A percentile compares a stretch with the other conserved stretches of the same genome.
Conservation (phyloP, 2,113 vertebrate genomes). For the human region DNA sequence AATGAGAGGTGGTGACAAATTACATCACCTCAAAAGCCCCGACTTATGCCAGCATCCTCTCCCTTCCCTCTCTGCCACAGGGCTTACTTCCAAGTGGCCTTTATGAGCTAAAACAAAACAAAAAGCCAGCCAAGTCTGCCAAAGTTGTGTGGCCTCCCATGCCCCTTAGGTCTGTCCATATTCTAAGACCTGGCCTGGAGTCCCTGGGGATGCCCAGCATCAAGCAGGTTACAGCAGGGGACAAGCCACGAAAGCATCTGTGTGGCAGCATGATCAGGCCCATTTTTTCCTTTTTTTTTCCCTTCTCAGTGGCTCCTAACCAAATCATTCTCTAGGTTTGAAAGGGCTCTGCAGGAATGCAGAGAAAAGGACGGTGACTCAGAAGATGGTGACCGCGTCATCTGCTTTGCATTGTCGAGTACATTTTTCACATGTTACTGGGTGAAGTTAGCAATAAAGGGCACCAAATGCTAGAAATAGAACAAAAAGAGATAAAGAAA, state of each 20-base stretch:
- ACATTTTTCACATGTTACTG: conserved; percentile 70
- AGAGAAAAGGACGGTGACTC: conserved; percentile 58
- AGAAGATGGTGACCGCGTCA: conserved; percentile 59
- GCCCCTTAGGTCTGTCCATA: background rate
- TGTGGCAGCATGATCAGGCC: background rate
- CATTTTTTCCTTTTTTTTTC: background rate
- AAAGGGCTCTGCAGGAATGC: conserved; percentile 66
- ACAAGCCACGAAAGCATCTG: background rate
- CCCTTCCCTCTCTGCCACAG: background rate
- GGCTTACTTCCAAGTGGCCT: background rate
- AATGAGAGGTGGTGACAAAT: conserved; percentile 48
- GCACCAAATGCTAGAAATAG: conserved; percentile 68
- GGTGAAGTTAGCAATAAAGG: conserved; percentile 69
- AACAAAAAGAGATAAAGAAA: conserved; percentile 65
- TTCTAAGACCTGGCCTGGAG: background rate
- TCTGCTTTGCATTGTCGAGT: conserved; percentile 59
- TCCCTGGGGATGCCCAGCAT: background rate
- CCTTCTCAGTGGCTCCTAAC: background rate
- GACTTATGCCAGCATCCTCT: background rate
- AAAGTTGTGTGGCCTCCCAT: background rate
- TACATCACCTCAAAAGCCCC: conserved; percentile 13
- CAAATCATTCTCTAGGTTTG: conserved; percentile 24
- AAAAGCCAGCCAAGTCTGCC: background rate
- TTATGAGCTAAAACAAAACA: background rate
- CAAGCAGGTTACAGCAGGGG: background rate